Evolutionary conservation across 2,113 vertebrate species (phyloP), one percentile per base, ranked within the genome.

Genomic region (Sphaerodactylus townsendi): DNA sequence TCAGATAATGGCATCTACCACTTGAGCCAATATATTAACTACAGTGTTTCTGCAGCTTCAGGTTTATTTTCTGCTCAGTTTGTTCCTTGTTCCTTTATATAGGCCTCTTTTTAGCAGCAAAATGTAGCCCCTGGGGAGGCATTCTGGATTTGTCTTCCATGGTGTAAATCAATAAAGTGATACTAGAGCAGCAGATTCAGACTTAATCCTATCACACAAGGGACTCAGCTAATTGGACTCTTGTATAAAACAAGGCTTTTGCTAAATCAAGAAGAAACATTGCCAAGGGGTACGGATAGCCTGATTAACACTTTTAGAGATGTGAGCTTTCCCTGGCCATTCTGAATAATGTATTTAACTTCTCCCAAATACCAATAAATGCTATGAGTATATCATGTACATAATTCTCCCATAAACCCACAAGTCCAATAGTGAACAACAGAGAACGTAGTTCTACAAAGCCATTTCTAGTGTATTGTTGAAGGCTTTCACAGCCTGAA

Each of bases 151-250:
- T 23, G 33, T 71, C 10, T 90, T 86, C 48, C 68, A 50, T 35
- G 48, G 9, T 23, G 81, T 44, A 81, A 90, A 77, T 88, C 64
- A 72, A 83, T 88, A 81, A 65, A 69, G 19, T 85, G 23, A 74
- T 85, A 37, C 11, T 64, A 71, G n/a, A 81, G 82, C 69, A 90
- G 0, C n/a, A 79, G 46, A 76, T 89, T 75, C 77, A 4, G 53
- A 85, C 35, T 89, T 86, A 86, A 86, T 81, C 56, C 28, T 84
- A 1, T 85, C 79, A 75, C 75, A 64, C 41, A 64, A 72, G n/a
- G 11, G 15, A 79, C 13, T 69, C 35, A 1, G 6, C 23, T 89
- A 77, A 84, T 90, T 91, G 85, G 6, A 76, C 66, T 79, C 14
- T 62, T 2, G 5, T 79, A 17, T 84, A 64, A 90, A 89, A 68